Evolutionary conservation across 2,797 vertebrate genomes (phyloP).

Genomic region (Ataeniobius toweri): DNA sequence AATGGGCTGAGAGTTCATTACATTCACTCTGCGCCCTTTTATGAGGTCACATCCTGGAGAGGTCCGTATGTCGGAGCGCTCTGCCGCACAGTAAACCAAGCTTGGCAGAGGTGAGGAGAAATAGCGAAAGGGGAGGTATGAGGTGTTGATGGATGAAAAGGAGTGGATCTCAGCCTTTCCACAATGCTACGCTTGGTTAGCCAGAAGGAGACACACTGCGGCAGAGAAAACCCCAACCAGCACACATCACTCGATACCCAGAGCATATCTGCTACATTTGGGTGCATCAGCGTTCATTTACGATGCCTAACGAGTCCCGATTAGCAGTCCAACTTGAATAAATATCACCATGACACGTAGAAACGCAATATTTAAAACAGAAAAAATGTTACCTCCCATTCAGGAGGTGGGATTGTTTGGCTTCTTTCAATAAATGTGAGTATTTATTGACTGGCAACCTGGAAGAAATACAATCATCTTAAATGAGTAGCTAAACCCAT

Average conservation of each 20-base stretch:
- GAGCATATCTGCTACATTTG: conserved; percentile 1
- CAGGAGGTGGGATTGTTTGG: not conserved
- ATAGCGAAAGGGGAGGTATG: not conserved
- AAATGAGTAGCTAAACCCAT: conserved; percentile 22
- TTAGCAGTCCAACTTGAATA: not conserved
- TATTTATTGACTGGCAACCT: not conserved
- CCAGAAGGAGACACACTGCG: conserved; percentile 44
- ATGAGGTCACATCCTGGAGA: conserved; percentile 82
- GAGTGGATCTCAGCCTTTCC: conserved; percentile 48
- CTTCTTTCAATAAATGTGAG: not conserved
- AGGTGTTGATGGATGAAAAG: conserved; percentile 34
- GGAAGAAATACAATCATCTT: conserved; percentile 20
- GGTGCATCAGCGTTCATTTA: not conserved
- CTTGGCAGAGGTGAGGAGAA: conserved; percentile 57
- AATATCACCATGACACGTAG: not conserved
- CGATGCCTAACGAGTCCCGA: not conserved
- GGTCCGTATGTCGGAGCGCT: conserved; percentile 64
- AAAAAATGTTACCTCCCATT: not conserved
- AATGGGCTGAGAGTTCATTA: conserved; percentile 82
- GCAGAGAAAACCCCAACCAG: conserved; percentile 49
- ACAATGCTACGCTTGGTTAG: conserved; percentile 53
- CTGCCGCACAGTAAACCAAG: conserved; percentile 69
- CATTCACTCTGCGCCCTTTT: conserved; percentile 77
- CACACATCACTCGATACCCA: not conserved
- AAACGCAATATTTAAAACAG: no score